Conservation (phyloP, 2,113 vertebrate genomes). For the Gnathonemus longibarbis region DNA sequence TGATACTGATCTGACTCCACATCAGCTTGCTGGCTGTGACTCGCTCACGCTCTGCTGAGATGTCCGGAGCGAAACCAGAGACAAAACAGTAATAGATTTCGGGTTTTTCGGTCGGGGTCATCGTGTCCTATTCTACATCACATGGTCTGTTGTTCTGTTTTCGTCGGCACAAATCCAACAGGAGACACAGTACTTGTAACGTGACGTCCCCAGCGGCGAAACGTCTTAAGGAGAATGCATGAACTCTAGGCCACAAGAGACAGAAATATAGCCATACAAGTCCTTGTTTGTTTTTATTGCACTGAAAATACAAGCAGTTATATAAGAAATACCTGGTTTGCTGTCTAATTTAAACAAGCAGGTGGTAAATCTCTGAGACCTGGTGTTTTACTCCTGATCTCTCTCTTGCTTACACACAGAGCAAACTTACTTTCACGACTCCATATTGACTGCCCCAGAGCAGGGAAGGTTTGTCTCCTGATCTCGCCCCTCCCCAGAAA, state of each 20-base stretch:
- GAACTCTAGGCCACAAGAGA: not conserved
- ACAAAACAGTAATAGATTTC: not conserved
- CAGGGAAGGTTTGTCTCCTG: not conserved
- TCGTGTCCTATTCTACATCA: not conserved
- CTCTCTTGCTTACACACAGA: not conserved
- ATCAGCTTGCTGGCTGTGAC: constrained; percentile 10
- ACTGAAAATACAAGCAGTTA: not conserved
- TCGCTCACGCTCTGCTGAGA: not conserved
- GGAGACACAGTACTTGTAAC: not conserved
- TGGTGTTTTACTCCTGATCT: not conserved
- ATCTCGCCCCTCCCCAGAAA: not conserved
- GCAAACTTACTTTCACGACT: not conserved
- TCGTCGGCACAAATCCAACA: not conserved
- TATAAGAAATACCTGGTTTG: not conserved
- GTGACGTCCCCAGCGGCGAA: not conserved
- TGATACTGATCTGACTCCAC: constrained; percentile 32
- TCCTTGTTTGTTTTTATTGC: not conserved
- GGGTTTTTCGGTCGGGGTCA: constrained; percentile 4
- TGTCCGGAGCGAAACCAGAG: not conserved
- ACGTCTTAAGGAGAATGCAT: not conserved
- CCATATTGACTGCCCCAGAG: not conserved
- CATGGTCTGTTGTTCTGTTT: not conserved
- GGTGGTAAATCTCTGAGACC: not conserved
- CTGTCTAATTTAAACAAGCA: not conserved
- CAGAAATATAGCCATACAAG: not conserved